Evolutionary conservation across 2,113 vertebrate species (phyloP).

Genomic region (Equus quagga): DNA sequence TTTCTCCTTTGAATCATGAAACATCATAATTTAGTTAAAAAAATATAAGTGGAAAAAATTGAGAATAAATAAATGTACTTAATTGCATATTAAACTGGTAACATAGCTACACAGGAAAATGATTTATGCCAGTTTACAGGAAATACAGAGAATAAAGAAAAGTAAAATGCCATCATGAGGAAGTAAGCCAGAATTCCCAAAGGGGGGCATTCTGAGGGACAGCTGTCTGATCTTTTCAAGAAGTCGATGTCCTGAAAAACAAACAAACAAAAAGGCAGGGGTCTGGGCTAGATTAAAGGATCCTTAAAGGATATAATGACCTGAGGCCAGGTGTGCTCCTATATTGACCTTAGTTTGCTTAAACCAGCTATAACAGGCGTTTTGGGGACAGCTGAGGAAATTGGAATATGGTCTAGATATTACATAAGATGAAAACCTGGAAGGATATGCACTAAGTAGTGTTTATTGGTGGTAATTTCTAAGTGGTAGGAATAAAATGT

Average conservation of each 20-base stretch:
- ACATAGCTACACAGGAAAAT: not conserved
- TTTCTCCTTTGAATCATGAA: not conserved
- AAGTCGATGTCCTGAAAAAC: not conserved
- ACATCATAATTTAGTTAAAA: not conserved
- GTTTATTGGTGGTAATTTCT: not conserved
- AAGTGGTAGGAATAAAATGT: not conserved
- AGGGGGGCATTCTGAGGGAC: not conserved
- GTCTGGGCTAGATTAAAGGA: not conserved
- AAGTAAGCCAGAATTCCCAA: not conserved
- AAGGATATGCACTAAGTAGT: not conserved
- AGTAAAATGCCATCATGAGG: not conserved
- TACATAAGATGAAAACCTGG: not conserved
- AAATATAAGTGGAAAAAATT: not conserved
- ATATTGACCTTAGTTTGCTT: not conserved
- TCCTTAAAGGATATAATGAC: not conserved
- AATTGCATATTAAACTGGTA: not conserved
- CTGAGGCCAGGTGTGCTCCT: not conserved
- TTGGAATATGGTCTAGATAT: not conserved
- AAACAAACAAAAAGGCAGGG: not conserved
- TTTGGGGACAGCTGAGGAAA: not conserved
- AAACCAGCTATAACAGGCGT: not conserved
- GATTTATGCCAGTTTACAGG: not conserved
- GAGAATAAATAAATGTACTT: not conserved
- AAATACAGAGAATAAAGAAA: not conserved
- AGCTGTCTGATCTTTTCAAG: not conserved